These are phyloP conservation scores for Drosophila meridiana DNA, from an alignment of 2,888 invertebrate genomes.

Conservation along the genomic window DNA sequence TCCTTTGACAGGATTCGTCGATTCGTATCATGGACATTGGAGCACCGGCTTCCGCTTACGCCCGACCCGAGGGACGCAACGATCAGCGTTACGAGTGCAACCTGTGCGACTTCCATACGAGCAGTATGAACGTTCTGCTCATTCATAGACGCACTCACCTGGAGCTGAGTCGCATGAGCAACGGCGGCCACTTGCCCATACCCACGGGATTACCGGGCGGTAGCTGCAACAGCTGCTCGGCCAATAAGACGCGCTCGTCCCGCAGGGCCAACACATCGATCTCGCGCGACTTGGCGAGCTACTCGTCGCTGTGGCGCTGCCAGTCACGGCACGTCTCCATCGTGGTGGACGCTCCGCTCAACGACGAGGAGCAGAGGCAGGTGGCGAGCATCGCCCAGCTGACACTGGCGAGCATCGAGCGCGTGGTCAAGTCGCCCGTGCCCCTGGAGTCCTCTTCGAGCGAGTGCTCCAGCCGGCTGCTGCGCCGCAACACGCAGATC, in stretches of 20 bases:
- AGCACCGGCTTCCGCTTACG: background rate
- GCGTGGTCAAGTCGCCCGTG: slow-evolving; percentile 40
- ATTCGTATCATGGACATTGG: slow-evolving; percentile 63
- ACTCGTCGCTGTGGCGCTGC: slow-evolving; percentile 49
- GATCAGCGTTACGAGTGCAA: slow-evolving; percentile 44
- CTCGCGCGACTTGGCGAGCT: background rate
- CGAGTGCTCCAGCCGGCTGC: background rate
- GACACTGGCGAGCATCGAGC: slow-evolving; percentile 55
- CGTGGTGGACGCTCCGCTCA: slow-evolving; percentile 54
- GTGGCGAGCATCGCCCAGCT: slow-evolving; percentile 48
- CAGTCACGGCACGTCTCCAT: slow-evolving; percentile 64
- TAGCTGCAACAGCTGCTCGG: background rate
- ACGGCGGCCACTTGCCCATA: background rate
- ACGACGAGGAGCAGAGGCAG: slow-evolving; percentile 43
- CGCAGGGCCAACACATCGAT: slow-evolving; percentile 27
- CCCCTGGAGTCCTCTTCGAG: background rate
- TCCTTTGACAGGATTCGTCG: slow-evolving; percentile 35
- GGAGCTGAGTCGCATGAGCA: slow-evolving; percentile 16
- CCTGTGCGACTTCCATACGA: slow-evolving; percentile 50
- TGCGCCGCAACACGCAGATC: slow-evolving; percentile 20
- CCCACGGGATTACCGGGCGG: background rate
- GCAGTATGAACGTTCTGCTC: slow-evolving; percentile 59
- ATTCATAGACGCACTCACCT: slow-evolving; percentile 55
- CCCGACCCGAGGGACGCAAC: slow-evolving; percentile 4
- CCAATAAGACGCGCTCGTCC: slow-evolving; percentile 10